Evolutionary conservation across 2,113 vertebrate genomes (phyloP).

Genomic region (Aplodontia rufa): DNA sequence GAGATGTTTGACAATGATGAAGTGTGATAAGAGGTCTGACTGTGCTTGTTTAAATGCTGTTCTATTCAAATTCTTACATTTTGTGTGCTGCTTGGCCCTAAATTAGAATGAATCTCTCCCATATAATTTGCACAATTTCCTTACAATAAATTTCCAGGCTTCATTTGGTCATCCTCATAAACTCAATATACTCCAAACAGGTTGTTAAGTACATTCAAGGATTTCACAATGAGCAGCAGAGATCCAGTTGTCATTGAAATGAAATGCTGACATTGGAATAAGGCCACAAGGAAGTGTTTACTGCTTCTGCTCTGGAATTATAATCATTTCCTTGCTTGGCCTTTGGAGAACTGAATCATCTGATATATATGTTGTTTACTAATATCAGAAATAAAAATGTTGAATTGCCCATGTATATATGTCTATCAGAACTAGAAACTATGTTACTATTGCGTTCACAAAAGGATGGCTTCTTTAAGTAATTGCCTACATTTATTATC

Average conservation of each 20-base stretch:
- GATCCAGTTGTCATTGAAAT: slow-evolving; percentile 81
- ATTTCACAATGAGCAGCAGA: slow-evolving; percentile 80
- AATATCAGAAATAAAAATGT: slow-evolving; percentile 50
- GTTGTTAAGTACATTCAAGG: slow-evolving; percentile 82
- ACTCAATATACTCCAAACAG: slow-evolving; percentile 77
- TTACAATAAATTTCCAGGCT: slow-evolving; percentile 79
- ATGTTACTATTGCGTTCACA: background rate
- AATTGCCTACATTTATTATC: background rate
- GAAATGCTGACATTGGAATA: slow-evolving; percentile 77
- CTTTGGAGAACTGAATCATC: background rate
- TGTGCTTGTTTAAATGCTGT: background rate
- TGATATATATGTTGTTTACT: slow-evolving; percentile 27
- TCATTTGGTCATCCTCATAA: slow-evolving; percentile 79
- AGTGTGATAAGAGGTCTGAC: background rate
- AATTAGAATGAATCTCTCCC: slow-evolving; percentile 72
- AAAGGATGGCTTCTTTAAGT: background rate
- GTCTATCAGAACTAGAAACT: background rate
- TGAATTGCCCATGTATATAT: background rate
- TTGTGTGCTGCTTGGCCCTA: slow-evolving; percentile 45
- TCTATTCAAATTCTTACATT: slow-evolving; percentile 66
- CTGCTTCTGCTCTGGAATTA: slow-evolving; percentile 66
- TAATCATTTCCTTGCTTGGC: slow-evolving; percentile 59
- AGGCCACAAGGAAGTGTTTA: slow-evolving; percentile 75
- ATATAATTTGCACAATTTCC: slow-evolving; percentile 76
- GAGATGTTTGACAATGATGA: background rate